Conservation (phyloP, 2,797 vertebrate species). For the Danio kyathit region DNA sequence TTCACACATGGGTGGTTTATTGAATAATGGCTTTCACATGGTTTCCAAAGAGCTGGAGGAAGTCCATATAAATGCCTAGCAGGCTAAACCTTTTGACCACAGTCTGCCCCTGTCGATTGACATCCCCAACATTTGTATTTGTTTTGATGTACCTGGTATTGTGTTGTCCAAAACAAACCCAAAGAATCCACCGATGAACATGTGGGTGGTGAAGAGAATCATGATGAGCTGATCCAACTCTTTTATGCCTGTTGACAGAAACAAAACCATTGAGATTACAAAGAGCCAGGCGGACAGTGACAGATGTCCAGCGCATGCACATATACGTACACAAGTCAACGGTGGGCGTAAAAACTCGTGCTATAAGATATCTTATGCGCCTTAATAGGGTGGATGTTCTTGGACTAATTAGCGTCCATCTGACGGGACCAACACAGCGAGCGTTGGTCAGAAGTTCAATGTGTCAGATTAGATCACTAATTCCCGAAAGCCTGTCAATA, state of each 20-base stretch:
- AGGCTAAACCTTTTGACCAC: slow-evolving; percentile 1
- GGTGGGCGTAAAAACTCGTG: background rate
- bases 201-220: slow-evolving; percentile 78
- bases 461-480: slow-evolving; percentile 43
- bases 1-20: background rate
- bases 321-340: background rate
- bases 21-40: background rate
- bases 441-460: slow-evolving; percentile 56
- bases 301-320: slow-evolving; percentile 27
- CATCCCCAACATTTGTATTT: background rate
- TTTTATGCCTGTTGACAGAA: slow-evolving; percentile 72
- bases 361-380: slow-evolving; percentile 5
- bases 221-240: slow-evolving; percentile 77
- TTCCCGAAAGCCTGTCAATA: slow-evolving; percentile 20
- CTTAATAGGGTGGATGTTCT: slow-evolving; percentile 26
- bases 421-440: slow-evolving; percentile 5
- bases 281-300: slow-evolving; percentile 30
- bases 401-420: slow-evolving; percentile 12
- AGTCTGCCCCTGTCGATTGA: background rate
- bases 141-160: slow-evolving; percentile 73
- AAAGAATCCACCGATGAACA: slow-evolving; percentile 78
- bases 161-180: slow-evolving; percentile 82
- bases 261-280: slow-evolving; percentile 4
- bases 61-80: background rate
- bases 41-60: background rate